These are phyloP conservation scores for Scalopus aquaticus DNA, from an alignment of 2,113 vertebrate genomes.

Conservation along the genomic window DNA sequence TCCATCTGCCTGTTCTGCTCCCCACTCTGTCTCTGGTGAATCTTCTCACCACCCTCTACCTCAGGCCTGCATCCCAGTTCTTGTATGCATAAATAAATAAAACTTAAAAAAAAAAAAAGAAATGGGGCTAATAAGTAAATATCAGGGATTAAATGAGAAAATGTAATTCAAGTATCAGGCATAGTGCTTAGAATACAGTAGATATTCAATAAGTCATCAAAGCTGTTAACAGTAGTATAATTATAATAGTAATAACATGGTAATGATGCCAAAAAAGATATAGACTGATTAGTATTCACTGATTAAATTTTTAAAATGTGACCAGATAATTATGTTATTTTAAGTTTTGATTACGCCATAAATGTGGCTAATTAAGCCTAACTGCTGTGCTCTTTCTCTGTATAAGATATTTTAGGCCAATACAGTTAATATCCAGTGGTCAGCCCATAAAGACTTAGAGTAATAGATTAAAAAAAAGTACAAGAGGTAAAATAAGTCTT, in stretches of 20 bases:
- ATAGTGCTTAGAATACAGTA: not conserved
- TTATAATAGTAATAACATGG: not conserved
- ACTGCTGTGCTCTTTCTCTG: not conserved
- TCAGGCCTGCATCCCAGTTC: not conserved
- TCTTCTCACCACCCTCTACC: no score
- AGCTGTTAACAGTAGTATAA: not conserved
- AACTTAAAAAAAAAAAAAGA: not conserved
- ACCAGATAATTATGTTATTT: not conserved
- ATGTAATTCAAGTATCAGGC: not conserved
- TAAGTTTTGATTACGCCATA: not conserved
- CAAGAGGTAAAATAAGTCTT: not conserved
- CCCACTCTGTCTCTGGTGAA: no score
- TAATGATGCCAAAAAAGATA: not conserved
- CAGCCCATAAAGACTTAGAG: not conserved
- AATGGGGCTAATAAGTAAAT: not conserved
- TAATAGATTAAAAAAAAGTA: not conserved
- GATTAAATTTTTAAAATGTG: not conserved
- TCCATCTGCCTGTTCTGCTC: no score
- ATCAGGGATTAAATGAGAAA: not conserved
- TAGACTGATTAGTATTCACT: not conserved
- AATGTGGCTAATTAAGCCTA: not conserved
- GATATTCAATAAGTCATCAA: not conserved
- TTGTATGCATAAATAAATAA: not conserved
- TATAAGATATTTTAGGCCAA: not conserved
- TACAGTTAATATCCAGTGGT: not conserved